These are phyloP conservation scores for Girardinichthys multiradiatus DNA, from an alignment of 2,113 vertebrate genomes.

Conservation along the genomic window DNA sequence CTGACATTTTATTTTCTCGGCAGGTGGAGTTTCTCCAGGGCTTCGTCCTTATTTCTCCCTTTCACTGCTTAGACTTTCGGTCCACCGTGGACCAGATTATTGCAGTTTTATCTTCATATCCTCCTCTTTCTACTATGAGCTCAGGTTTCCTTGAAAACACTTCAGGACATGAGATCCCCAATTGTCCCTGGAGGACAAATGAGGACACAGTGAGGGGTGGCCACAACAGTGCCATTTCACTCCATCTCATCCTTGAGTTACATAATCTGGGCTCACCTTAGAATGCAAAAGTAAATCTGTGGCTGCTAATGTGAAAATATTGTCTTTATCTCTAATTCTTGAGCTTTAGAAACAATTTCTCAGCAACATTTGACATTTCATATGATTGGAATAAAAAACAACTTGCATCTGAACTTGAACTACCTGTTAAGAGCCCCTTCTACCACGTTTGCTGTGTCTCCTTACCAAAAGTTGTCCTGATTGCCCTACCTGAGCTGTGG, in stretches of 20 bases:
- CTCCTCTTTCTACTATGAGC: conserved; percentile 10
- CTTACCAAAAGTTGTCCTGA: neutral
- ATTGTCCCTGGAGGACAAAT: conserved; percentile 26
- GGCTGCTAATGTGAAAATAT: neutral
- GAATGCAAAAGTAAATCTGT: conserved; percentile 23
- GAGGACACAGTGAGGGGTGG: conserved; percentile 31
- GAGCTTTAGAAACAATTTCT: neutral
- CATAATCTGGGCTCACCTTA: conserved; percentile 47
- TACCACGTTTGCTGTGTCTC: no score
- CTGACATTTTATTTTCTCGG: conserved; percentile 48
- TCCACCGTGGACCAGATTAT: conserved; percentile 34
- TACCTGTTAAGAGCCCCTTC: no score
- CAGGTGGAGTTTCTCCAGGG: conserved; percentile 26
- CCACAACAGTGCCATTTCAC: conserved; percentile 18
- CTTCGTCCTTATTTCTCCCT: conserved; percentile 21
- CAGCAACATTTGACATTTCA: neutral
- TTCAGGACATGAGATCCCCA: conserved; percentile 31
- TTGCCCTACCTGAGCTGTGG: neutral
- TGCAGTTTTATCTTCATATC: conserved; percentile 28
- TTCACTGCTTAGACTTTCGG: conserved; percentile 30
- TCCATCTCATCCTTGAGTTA: conserved; percentile 16
- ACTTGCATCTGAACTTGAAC: neutral
- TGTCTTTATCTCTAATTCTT: neutral
- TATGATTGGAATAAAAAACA: neutral
- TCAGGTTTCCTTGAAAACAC: conserved; percentile 25